Conservation (phyloP, 2,888 invertebrate species). For the Punctoribates punctum region DNA sequence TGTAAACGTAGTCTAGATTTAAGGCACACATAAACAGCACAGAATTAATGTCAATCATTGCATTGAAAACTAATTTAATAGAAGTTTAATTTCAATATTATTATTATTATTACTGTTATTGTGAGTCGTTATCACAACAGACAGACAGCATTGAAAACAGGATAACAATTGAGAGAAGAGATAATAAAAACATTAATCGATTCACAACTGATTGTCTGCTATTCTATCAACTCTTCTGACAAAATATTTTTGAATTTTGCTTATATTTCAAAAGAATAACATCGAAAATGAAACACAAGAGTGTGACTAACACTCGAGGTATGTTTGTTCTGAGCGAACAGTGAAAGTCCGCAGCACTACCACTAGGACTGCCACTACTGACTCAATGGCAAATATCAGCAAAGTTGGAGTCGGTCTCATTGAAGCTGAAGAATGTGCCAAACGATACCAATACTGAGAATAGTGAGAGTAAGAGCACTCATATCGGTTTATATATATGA, state of each 20-base stretch:
- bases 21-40: neutral
- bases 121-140: no score
- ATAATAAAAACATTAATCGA: no score
- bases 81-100: no score
- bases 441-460: no score
- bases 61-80: neutral
- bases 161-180: no score
- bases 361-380: neutral
- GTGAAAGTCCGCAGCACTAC: slow-evolving; percentile 2
- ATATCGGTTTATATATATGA: no score
- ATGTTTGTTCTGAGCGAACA: neutral
- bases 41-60: neutral
- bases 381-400: neutral
- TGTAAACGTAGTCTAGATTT: neutral
- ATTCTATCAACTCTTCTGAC: no score
- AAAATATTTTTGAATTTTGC: neutral
- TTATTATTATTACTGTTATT: no score
- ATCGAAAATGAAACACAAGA: neutral
- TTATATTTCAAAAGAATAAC: neutral
- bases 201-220: no score
- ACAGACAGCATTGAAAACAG: no score
- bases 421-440: neutral
- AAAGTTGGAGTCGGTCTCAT: slow-evolving; percentile 28
- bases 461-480: no score
- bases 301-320: slow-evolving; percentile 13